Base-by-base conservation (phyloP, 2,113 vertebrate species). In the Ia io region DNA sequence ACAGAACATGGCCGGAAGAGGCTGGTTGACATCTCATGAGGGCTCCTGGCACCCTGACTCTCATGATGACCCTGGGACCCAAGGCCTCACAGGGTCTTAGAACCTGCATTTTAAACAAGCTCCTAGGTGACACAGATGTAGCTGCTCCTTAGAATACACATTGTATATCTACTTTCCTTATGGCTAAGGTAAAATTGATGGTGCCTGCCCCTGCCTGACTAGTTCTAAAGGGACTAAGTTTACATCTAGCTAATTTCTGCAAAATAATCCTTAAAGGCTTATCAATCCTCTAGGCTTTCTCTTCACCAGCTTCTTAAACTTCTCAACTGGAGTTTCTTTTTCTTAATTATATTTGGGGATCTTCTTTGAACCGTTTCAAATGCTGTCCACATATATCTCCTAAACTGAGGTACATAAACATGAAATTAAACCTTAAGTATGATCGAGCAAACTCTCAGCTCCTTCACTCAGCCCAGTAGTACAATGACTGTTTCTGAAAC, bases 241-340 rank as follows among this genome's bases (percentile, higher is more conserved):
- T 44, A 86, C 32, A 61, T n/a, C 28, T 14, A 69, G 53, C 12
- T 40, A 93, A 65, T 22, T 84, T 67, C 22, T 88, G n/a, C 71
- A 88, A 84, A 96, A 49, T 22, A 61, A 69, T 61, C 44, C 51
- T 92, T 49, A 65, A 79, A 83, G n/a, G 9, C 7, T 71, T 83
- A 79, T 56, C 78, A 74, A 67, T 88, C 30, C 25, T 71, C 70
- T 78, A 23, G 49, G 40, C 28, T 78, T 95, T 79, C 70, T 87
- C 76, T 87, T 93, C 32, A 84, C 78, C 22, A 42, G 59, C 22
- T 80, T n/a, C 63, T 37, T 89, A 20, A 73, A 47, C 23, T 53
- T 95, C 78, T 89, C 69, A 56, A 40, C 0, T 42, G 14, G 12
- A 49, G 18, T 49, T 83, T 91, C n/a, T 83, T 40, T 91, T 87